Evolutionary conservation across 2,888 invertebrate genomes (phyloP).

Genomic region (Mantis religiosa): DNA sequence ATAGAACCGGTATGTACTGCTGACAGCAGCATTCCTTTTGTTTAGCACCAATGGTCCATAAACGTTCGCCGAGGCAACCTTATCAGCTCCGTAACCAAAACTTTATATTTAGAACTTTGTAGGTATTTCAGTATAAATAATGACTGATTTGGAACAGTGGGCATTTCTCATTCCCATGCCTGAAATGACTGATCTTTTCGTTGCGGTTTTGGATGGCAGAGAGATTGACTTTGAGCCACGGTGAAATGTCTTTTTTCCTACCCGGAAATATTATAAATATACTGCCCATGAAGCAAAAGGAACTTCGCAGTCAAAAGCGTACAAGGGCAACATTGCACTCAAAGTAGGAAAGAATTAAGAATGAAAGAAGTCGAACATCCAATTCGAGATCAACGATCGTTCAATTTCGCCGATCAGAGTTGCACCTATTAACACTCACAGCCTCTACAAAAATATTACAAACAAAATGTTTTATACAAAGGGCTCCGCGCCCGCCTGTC

Average conservation of each 20-base stretch:
- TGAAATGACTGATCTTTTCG: not conserved
- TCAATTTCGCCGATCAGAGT: too few relatives aligned
- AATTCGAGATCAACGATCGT: not conserved
- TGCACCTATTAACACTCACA: too few relatives aligned
- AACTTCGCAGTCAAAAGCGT: not conserved
- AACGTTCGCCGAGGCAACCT: not conserved
- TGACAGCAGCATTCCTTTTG: not conserved
- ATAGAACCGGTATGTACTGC: not conserved
- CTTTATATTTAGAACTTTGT: too few relatives aligned
- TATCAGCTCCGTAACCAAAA: too few relatives aligned
- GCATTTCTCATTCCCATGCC: not conserved
- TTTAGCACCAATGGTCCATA: not conserved
- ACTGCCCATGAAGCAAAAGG: not conserved
- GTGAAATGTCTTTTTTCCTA: not conserved
- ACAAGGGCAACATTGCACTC: not conserved
- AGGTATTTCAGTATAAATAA: too few relatives aligned
- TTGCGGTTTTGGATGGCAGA: not conserved
- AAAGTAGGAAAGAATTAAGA: not conserved
- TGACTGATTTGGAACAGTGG: too few relatives aligned
- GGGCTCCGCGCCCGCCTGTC: too few relatives aligned
- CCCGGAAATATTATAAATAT: not conserved
- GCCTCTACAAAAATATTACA: too few relatives aligned
- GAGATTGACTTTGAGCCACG: not conserved
- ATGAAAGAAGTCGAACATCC: not conserved
- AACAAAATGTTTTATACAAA: too few relatives aligned